Conservation (phyloP, 2,797 vertebrate genomes). For the Sus cebifrons region DNA sequence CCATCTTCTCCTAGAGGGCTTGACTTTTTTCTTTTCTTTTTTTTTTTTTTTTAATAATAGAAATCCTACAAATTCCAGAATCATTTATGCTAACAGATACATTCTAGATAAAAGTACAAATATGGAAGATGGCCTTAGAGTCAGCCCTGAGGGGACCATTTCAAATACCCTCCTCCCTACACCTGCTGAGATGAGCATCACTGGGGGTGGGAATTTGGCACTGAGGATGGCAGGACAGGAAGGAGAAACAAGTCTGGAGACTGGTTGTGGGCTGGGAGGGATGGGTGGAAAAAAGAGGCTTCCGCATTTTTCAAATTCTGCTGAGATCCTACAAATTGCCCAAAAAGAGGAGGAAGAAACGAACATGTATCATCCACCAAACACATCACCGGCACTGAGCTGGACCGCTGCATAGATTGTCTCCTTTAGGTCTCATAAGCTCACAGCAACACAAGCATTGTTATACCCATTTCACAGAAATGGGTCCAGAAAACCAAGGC, state of each 20-base stretch:
- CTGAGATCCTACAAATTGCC: not conserved
- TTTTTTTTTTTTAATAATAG: not conserved
- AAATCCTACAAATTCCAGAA: not conserved
- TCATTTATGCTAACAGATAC: not conserved
- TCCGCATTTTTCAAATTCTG: not conserved
- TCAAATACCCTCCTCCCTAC: not conserved
- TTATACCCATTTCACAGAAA: not conserved
- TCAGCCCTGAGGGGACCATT: not conserved
- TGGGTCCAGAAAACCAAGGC: not conserved
- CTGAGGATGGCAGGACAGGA: not conserved
- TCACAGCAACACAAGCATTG: not conserved
- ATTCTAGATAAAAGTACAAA: not conserved
- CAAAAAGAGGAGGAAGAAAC: not conserved
- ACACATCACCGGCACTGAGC: not conserved
- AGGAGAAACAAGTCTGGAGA: not conserved
- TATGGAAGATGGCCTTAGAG: not conserved
- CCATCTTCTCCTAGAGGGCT: not conserved
- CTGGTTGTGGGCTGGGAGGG: not conserved
- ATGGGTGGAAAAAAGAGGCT: not conserved
- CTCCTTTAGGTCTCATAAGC: not conserved
- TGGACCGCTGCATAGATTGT: not conserved
- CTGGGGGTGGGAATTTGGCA: not conserved
- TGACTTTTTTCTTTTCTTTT: not conserved
- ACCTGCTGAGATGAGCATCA: not conserved
- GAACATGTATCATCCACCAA: not conserved